A percentile compares a stretch with the other conserved stretches of the same genome.
These are phyloP conservation scores for Jacana jacana DNA, from an alignment of 2,113 vertebrate genomes.

Conservation along the genomic window DNA sequence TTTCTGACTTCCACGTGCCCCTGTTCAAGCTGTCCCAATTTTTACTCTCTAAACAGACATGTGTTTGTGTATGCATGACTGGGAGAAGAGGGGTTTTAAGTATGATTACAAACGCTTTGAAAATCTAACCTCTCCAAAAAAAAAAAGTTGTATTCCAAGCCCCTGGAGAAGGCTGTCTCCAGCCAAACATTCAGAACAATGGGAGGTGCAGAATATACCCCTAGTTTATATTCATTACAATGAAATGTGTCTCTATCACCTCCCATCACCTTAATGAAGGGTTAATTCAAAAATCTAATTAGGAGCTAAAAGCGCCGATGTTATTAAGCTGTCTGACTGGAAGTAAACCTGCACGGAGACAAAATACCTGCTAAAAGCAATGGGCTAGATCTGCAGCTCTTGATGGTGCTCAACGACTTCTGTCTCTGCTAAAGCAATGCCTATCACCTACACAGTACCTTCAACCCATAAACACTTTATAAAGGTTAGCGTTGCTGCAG, in stretches of 20 bases:
- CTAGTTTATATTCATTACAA: background rate
- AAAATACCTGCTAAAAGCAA: slow-evolving; percentile 17
- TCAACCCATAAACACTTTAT: background rate
- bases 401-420: background rate
- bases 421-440: background rate
- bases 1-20: background rate
- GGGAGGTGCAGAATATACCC: background rate
- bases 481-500: background rate
- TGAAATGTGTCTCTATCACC: background rate
- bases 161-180: background rate
- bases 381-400: background rate
- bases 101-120: background rate
- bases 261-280: background rate
- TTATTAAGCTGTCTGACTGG: background rate
- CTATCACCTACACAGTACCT: background rate
- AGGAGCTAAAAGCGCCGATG: background rate
- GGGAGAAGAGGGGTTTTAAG: background rate
- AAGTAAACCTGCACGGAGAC: background rate
- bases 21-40: background rate
- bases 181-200: background rate
- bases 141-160: background rate
- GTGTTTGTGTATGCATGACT: background rate
- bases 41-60: background rate
- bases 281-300: slow-evolving; percentile 12
- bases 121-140: background rate